Conservation (phyloP, 2,888 invertebrate species). For the Cryptocephalus moraei region DNA sequence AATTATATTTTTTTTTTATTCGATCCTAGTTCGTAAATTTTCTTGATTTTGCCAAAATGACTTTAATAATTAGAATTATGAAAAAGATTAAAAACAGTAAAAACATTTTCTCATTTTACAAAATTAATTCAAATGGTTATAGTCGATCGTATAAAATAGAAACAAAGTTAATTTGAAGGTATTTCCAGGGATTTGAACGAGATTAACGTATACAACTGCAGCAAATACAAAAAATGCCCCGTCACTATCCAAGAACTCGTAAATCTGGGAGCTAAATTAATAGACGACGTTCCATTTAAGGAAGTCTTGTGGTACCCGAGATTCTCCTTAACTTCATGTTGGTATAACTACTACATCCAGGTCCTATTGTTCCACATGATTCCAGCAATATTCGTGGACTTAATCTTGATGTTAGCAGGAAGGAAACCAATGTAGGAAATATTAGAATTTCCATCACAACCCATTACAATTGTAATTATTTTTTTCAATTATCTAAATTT, state of each 20-base stretch:
- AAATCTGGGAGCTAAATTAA: constrained; percentile 41
- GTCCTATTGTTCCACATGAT: constrained; percentile 65
- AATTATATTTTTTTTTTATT: too few relatives aligned
- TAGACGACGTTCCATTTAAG: constrained; percentile 53
- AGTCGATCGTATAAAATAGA: too few relatives aligned
- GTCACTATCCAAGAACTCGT: constrained; percentile 57
- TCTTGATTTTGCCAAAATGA: too few relatives aligned
- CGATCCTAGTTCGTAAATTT: too few relatives aligned
- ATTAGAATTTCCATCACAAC: not conserved
- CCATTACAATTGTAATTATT: too few relatives aligned
- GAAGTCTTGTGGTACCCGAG: constrained; percentile 59
- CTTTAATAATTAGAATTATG: too few relatives aligned
- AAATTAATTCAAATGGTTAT: too few relatives aligned
- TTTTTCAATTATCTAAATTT: constrained; percentile 12
- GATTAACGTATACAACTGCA: constrained; percentile 70
- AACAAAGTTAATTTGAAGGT: not conserved
- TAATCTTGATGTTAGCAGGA: not conserved
- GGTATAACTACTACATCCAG: constrained; percentile 53
- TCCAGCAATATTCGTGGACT: constrained; percentile 35
- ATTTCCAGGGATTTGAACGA: constrained; percentile 24
- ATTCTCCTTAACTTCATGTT: constrained; percentile 47
- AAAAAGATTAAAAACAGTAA: too few relatives aligned
- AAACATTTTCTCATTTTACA: too few relatives aligned
- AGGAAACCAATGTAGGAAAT: not conserved
- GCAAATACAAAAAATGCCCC: constrained; percentile 58